phyloP scores from a whole-genome alignment of 1,140 invertebrate species.

The Drosophila littoralis region DNA sequence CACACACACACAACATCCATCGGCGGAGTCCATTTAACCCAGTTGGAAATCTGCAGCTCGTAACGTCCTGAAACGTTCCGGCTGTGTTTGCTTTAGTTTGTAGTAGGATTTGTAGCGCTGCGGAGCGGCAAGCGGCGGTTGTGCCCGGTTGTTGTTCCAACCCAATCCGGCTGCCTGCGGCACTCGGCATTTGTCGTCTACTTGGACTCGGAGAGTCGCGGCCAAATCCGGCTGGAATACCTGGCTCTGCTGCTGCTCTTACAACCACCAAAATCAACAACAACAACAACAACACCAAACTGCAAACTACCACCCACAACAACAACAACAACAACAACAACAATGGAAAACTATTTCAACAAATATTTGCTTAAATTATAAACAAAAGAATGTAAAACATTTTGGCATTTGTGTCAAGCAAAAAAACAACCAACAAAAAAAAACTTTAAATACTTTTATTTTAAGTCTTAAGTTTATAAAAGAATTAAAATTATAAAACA shows the following conservation, averaged over 20 bases:
- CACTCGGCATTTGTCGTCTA: slow-evolving; percentile 78
- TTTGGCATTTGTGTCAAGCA: slow-evolving; percentile 82
- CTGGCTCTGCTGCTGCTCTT: not conserved
- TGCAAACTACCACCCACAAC: slow-evolving; percentile 21
- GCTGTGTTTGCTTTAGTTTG: slow-evolving; percentile 64
- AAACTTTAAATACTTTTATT: slow-evolving; percentile 83
- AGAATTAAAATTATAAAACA: slow-evolving; percentile 84
- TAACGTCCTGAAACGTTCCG: slow-evolving; percentile 11
- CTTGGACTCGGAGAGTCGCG: slow-evolving; percentile 70
- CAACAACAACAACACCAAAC: slow-evolving; percentile 41
- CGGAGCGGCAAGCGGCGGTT: too few relatives aligned
- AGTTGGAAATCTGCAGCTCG: slow-evolving; percentile 54
- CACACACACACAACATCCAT: slow-evolving; percentile 39
- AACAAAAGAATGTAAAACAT: slow-evolving; percentile 82
- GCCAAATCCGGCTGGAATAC: slow-evolving; percentile 6
- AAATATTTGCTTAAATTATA: slow-evolving; percentile 74
- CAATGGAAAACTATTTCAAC: slow-evolving; percentile 74
- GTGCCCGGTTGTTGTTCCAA: too few relatives aligned
- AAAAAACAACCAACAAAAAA: slow-evolving; percentile 65
- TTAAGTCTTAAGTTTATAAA: slow-evolving; percentile 84
- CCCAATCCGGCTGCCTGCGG: slow-evolving; percentile 9
- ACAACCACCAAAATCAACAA: slow-evolving; percentile 26
- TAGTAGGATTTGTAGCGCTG: slow-evolving; percentile 44
- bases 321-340: slow-evolving; percentile 53
- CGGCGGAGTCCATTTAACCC: not conserved